Evolutionary conservation across 2,888 invertebrate species (phyloP).

Genomic region (Mesoligia furuncula): DNA sequence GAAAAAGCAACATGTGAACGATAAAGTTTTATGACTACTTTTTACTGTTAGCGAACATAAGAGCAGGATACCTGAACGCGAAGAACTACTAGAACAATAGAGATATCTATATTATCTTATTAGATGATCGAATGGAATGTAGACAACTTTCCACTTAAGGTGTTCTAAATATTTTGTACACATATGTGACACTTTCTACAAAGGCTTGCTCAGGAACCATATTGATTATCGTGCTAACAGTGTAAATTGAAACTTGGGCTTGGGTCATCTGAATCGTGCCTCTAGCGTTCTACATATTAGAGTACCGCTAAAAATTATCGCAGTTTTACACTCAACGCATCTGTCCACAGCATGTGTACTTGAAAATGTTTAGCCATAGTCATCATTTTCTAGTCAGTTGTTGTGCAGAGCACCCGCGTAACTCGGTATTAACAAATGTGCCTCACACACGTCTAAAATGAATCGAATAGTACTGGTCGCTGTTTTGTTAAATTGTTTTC

Average conservation of each 20-base stretch:
- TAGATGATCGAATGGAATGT: constrained; percentile 47
- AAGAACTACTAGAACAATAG: constrained; percentile 3
- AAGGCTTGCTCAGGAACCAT: constrained; percentile 73
- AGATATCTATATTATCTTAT: constrained; percentile 16
- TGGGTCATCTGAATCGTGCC: constrained; percentile 83
- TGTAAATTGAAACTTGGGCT: constrained; percentile 83
- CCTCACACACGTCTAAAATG: constrained; percentile 74
- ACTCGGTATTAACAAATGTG: constrained; percentile 72
- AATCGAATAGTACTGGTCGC: constrained; percentile 70
- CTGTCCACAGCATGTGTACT: constrained; percentile 66
- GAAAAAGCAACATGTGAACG: not conserved
- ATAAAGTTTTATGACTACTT: not conserved
- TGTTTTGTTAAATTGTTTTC: constrained; percentile 74
- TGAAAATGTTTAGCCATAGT: constrained; percentile 73
- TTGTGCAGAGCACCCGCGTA: constrained; percentile 75
- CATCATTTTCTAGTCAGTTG: constrained; percentile 81
- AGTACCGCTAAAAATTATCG: constrained; percentile 89
- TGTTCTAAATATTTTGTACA: constrained; percentile 78
- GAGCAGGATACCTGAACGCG: not conserved
- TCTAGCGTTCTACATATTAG: constrained; percentile 82
- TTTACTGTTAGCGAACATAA: not conserved
- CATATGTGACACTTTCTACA: constrained; percentile 88
- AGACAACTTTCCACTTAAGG: constrained; percentile 68
- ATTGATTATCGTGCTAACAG: constrained; percentile 84
- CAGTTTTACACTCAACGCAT: constrained; percentile 76